Evolutionary conservation across 2,113 vertebrate species (phyloP), one percentile per base, ranked within the genome.

Genomic region (Paramormyrops kingsleyae): DNA sequence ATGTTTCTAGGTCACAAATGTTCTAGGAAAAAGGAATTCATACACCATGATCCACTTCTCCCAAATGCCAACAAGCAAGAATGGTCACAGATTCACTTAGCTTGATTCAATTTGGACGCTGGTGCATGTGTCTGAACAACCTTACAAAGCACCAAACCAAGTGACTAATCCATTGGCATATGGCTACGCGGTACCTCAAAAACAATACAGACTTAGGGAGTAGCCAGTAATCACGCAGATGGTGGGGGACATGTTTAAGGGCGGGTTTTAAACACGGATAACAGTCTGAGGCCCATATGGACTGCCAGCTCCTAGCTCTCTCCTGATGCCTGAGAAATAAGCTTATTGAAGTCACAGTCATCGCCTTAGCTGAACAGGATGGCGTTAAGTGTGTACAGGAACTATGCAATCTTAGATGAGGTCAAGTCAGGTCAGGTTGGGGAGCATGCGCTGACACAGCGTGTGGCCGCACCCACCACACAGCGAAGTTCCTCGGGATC

Each of bases 1-100:
- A 39, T 42, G 24, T 35, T 85, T 89, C 87, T 49, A 39, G 56
- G 56, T 86, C 90, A 84, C 35, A 31, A 87, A n/a, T 27, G 90
- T 56, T 46, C n/a, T 39, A 83, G 46, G 88, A 47, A 35, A 24
- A 47, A 77, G 17, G 49, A 74, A 70, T 77, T 52, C 49, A 47
- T 24, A 42, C 27, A 50, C 4, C 15, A 62, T 44, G 47, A 87
- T 9, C 49, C 39, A 35, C 83, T 59, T 87, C 8, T 59, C 53
- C 88, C 44, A 46, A 88, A 35, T 74, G 31, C 39, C 47, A 31
- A 19, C 13, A 21, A 42, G 85, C 50, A 52, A 35, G 53, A 86
- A 35, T 19, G 12, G 31, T 42, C 47, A 86, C 83, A 86, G 83
- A 85, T 46, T 47, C 24, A 50, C 17, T 49, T n/a, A 49, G 44